A percentile compares a stretch with the other conserved stretches of the same genome.
Conservation (phyloP, 2,797 vertebrate species). For the Apogon hyalosoma region DNA sequence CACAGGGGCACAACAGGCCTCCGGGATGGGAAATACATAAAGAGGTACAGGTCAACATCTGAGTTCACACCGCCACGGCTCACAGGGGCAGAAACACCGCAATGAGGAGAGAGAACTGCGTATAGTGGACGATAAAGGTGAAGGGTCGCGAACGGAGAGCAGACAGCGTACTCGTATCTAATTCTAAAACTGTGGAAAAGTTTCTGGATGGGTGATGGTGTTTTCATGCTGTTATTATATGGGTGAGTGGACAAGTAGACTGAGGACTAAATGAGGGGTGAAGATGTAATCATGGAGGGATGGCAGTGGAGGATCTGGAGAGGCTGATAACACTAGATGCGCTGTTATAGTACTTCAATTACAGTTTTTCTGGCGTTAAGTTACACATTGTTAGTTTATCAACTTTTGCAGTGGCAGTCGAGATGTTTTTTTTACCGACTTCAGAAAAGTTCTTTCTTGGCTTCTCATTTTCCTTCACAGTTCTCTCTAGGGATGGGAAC, state of each 20-base stretch:
- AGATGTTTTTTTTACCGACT: too few relatives aligned
- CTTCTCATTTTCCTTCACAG: too few relatives aligned
- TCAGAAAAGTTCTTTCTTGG: too few relatives aligned
- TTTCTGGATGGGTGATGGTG: conserved; percentile 7
- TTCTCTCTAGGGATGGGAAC: too few relatives aligned
- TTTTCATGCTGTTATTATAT: conserved; percentile 12
- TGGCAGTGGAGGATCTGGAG: conserved; percentile 40
- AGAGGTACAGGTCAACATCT: conserved; percentile 36
- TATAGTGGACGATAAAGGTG: conserved; percentile 20
- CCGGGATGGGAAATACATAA: conserved; percentile 28
- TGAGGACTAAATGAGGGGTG: conserved; percentile 37
- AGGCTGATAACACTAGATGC: conserved; percentile 34
- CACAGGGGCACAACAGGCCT: conserved; percentile 24
- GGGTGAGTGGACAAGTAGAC: conserved; percentile 38
- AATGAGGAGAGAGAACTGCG: conserved; percentile 29
- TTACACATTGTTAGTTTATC: conserved; percentile 45
- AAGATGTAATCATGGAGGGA: conserved; percentile 42
- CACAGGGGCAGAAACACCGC: conserved; percentile 33
- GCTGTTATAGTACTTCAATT: conserved; percentile 6
- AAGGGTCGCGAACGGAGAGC: conserved; percentile 25
- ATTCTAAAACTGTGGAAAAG: conserved; percentile 27
- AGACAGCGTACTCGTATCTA: conserved; percentile 17
- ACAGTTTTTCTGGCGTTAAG: conserved; percentile 15
- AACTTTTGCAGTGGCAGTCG: not conserved
- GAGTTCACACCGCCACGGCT: conserved; percentile 27